Evolutionary conservation across 2,888 invertebrate species (phyloP).

Genomic region (Leptinotarsa tumamoca): DNA sequence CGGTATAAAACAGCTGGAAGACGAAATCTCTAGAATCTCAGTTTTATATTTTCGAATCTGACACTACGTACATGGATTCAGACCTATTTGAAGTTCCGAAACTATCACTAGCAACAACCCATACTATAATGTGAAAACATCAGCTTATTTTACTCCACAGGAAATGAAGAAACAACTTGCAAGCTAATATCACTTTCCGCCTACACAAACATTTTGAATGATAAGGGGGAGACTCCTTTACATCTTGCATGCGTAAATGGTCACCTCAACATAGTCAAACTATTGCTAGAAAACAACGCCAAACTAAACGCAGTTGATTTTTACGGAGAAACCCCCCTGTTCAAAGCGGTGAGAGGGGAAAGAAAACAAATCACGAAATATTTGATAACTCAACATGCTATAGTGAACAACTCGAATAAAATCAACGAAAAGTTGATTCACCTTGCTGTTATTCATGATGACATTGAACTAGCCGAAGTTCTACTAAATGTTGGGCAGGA

Average conservation of each 20-base stretch:
- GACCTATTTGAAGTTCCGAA: too few relatives aligned
- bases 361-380: conserved; percentile 42
- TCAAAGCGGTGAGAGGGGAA: conserved; percentile 42
- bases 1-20: too few relatives aligned
- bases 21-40: too few relatives aligned
- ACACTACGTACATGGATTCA: too few relatives aligned
- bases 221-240: conserved; percentile 48
- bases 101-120: not conserved
- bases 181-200: conserved; percentile 47
- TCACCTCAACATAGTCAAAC: conserved; percentile 42
- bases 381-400: conserved; percentile 45
- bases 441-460: conserved; percentile 40
- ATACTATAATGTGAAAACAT: not conserved
- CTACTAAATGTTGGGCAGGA: conserved; percentile 36
- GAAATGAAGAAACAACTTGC: conserved; percentile 42
- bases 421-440: conserved; percentile 47
- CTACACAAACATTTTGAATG: conserved; percentile 46
- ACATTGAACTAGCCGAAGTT: conserved; percentile 41
- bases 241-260: conserved; percentile 48
- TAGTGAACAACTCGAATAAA: conserved; percentile 43
- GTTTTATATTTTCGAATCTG: too few relatives aligned
- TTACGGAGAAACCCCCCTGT: conserved; percentile 47
- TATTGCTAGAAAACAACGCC: conserved; percentile 47
- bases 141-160: conserved; percentile 39
- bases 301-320: conserved; percentile 46